Conservation (phyloP, 2,888 invertebrate species). For the Philereme transversata region DNA sequence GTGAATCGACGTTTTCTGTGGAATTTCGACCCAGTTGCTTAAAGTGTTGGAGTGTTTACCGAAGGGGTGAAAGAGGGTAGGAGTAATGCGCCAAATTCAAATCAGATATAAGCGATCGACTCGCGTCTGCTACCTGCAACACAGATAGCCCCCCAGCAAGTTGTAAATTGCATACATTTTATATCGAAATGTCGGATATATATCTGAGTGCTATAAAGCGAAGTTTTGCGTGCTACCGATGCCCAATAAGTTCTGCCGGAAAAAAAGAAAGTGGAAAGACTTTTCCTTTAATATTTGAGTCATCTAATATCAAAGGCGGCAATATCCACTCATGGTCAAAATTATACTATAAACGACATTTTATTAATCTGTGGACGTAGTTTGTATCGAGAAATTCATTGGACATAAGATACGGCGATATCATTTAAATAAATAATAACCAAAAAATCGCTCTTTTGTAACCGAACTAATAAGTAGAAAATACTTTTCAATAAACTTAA, state of each 20-base stretch:
- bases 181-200: constrained; percentile 55
- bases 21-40: constrained; percentile 67
- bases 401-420: too few relatives aligned
- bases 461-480: too few relatives aligned
- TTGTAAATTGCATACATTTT: constrained; percentile 58
- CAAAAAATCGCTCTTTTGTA: too few relatives aligned
- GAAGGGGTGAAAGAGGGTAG: constrained; percentile 47
- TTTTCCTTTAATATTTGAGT: constrained; percentile 5
- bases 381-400: too few relatives aligned
- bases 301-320: background rate
- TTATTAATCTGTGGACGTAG: too few relatives aligned
- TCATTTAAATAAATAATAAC: too few relatives aligned
- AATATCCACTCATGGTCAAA: too few relatives aligned
- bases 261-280: constrained; percentile 20
- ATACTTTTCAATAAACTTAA: too few relatives aligned
- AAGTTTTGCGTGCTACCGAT: constrained; percentile 42
- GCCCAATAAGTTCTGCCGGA: constrained; percentile 40
- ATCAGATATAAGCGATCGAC: constrained; percentile 76
- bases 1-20: constrained; percentile 59
- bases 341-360: too few relatives aligned
- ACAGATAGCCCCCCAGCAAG: constrained; percentile 56
- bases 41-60: constrained; percentile 70
- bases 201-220: constrained; percentile 47
- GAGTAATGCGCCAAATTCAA: constrained; percentile 75
- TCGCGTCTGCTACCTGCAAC: constrained; percentile 51